phyloP scores from a whole-genome alignment of 2,797 vertebrate genomes.

The Sebastes matsubarae region DNA sequence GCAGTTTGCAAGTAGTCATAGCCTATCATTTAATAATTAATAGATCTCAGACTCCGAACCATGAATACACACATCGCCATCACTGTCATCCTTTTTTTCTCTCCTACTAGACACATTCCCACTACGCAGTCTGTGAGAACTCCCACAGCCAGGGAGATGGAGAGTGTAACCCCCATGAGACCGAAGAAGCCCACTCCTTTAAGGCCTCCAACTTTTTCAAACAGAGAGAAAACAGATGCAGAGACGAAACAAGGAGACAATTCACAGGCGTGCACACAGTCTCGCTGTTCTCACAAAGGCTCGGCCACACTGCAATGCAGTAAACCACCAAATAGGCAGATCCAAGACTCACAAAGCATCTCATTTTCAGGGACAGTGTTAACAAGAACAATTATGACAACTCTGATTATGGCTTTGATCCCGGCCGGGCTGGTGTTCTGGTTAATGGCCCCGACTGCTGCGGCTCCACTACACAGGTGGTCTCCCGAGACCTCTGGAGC shows the following conservation, averaged over 20 bases:
- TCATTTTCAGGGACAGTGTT: constrained; percentile 70
- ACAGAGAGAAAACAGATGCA: constrained; percentile 78
- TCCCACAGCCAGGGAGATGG: constrained; percentile 71
- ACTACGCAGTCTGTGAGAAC: constrained; percentile 77
- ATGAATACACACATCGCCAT: constrained; percentile 53
- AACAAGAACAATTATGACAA: constrained; percentile 77
- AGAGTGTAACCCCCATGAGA: constrained; percentile 71
- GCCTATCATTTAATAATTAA: constrained; percentile 81
- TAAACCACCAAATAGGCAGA: constrained; percentile 51
- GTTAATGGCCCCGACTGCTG: constrained; percentile 71
- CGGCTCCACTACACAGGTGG: constrained; percentile 68
- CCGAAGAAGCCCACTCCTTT: constrained; percentile 66
- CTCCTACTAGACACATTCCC: constrained; percentile 68
- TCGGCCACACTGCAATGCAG: constrained; percentile 66
- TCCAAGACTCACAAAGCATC: constrained; percentile 64
- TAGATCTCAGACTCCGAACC: constrained; percentile 66
- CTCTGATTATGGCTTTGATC: constrained; percentile 77
- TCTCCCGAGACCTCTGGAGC: constrained; percentile 72
- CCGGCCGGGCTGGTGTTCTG: constrained; percentile 61
- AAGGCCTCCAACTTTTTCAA: constrained; percentile 77
- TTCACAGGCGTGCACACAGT: constrained; percentile 59
- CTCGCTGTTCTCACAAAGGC: constrained; percentile 57
- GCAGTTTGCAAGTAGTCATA: constrained; percentile 63
- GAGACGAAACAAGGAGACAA: constrained; percentile 71
- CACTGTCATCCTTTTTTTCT: constrained; percentile 45